phyloP scores from a whole-genome alignment of 2,113 vertebrate genomes.

The Lichenostomus cassidix region DNA sequence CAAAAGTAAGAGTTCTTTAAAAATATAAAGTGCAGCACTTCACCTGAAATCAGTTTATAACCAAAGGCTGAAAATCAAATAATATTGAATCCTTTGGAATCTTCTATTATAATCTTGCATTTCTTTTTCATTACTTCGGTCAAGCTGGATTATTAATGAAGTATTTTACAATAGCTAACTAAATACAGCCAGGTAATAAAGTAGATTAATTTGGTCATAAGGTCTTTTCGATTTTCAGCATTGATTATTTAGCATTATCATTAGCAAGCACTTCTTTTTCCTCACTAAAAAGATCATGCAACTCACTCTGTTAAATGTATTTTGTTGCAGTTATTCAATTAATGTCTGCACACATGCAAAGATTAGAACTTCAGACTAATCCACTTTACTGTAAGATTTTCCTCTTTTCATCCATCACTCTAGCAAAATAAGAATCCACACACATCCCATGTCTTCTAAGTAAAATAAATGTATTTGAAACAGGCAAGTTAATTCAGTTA shows the following conservation, averaged over 20 bases:
- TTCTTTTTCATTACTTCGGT: neutral
- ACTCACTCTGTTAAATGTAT: neutral
- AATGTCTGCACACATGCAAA: neutral
- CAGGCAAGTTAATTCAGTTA: neutral
- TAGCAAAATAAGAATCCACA: slow-evolving; percentile 9
- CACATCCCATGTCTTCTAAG: neutral
- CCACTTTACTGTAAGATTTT: neutral
- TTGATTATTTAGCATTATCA: neutral
- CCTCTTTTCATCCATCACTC: slow-evolving; percentile 21
- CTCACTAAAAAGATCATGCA: neutral
- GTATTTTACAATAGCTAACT: neutral
- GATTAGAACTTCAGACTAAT: slow-evolving; percentile 7
- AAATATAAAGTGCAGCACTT: rapidly evolving
- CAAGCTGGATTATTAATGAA: neutral
- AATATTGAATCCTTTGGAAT: neutral
- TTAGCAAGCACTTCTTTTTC: neutral
- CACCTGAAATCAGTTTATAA: neutral
- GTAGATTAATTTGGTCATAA: neutral
- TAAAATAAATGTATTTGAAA: slow-evolving; percentile 29
- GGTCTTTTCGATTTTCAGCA: neutral
- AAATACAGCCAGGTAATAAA: neutral
- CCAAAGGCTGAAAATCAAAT: neutral
- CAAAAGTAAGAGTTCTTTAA: neutral
- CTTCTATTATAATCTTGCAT: neutral
- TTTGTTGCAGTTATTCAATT: neutral